Conservation (phyloP, 2,888 invertebrate species). For the Pyralis farinalis region DNA sequence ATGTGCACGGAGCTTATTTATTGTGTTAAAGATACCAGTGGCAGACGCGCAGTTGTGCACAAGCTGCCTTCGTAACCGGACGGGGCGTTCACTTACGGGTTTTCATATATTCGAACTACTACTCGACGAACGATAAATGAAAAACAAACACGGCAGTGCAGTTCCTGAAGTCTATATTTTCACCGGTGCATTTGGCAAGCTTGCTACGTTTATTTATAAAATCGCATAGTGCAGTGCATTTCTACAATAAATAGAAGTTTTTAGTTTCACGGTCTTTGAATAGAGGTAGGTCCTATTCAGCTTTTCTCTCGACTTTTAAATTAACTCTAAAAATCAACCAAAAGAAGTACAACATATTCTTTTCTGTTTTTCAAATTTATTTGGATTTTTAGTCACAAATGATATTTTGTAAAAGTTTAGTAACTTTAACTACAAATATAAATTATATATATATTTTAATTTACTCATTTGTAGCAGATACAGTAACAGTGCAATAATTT, state of each 20-base stretch:
- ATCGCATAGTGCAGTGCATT: background rate
- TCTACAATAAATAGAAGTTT: background rate
- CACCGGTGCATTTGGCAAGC: slow-evolving; percentile 9
- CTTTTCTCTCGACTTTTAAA: too few relatives aligned
- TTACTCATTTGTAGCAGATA: too few relatives aligned
- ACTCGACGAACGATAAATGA: background rate
- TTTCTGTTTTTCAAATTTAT: too few relatives aligned
- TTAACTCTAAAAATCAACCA: too few relatives aligned
- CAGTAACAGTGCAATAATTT: too few relatives aligned
- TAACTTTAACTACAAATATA: too few relatives aligned
- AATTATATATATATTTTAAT: too few relatives aligned
- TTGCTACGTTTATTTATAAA: slow-evolving; percentile 12
- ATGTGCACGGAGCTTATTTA: background rate
- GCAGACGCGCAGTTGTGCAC: slow-evolving; percentile 11
- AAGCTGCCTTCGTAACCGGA: slow-evolving; percentile 7
- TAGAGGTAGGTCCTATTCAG: background rate
- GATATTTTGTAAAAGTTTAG: too few relatives aligned
- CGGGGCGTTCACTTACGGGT: background rate
- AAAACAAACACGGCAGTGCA: background rate
- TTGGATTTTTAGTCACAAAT: too few relatives aligned
- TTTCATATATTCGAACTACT: background rate
- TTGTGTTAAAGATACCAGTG: background rate
- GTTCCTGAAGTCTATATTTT: background rate
- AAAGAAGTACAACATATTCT: too few relatives aligned
- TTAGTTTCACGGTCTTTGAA: background rate